phyloP scores from a whole-genome alignment of 2,797 vertebrate species.

The Bradypodion pumilum region DNA sequence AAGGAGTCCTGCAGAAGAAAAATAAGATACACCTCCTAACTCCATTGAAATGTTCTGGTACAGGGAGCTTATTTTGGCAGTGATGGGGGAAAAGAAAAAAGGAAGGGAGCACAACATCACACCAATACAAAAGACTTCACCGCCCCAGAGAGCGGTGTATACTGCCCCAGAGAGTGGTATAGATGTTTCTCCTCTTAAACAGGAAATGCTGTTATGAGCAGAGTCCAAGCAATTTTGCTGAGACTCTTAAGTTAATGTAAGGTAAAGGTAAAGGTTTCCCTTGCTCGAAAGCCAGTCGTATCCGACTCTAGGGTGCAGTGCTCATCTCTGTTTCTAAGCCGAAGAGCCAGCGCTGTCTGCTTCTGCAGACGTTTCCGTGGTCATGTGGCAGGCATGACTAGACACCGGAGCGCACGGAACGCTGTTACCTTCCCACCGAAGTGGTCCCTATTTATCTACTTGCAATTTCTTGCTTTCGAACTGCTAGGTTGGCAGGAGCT shows the following conservation, averaged over 20 bases:
- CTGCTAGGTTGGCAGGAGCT: too few relatives aligned
- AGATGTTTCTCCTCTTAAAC: conserved; percentile 18
- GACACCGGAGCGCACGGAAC: too few relatives aligned
- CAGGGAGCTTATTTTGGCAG: conserved; percentile 52
- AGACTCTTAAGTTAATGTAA: conserved; percentile 39
- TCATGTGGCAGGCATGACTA: too few relatives aligned
- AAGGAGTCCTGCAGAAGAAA: conserved; percentile 44
- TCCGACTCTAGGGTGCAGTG: too few relatives aligned
- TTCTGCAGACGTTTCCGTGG: too few relatives aligned
- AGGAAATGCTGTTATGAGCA: conserved; percentile 38
- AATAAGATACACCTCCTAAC: conserved; percentile 54
- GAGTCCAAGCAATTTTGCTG: conserved; percentile 43
- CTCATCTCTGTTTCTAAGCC: too few relatives aligned
- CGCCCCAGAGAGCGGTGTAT: not conserved
- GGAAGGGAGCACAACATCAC: not conserved
- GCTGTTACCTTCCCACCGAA: too few relatives aligned
- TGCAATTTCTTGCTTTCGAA: too few relatives aligned
- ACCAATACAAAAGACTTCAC: not conserved
- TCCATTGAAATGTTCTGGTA: conserved; percentile 52
- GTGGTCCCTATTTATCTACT: too few relatives aligned
- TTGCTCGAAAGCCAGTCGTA: too few relatives aligned
- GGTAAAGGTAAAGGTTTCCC: too few relatives aligned
- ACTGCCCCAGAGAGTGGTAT: conserved; percentile 1
- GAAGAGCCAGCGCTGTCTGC: too few relatives aligned
- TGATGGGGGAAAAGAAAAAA: conserved; percentile 17